Base-by-base conservation (phyloP, 1,140 invertebrate genomes). In the Lanistes nyassanus region DNA sequence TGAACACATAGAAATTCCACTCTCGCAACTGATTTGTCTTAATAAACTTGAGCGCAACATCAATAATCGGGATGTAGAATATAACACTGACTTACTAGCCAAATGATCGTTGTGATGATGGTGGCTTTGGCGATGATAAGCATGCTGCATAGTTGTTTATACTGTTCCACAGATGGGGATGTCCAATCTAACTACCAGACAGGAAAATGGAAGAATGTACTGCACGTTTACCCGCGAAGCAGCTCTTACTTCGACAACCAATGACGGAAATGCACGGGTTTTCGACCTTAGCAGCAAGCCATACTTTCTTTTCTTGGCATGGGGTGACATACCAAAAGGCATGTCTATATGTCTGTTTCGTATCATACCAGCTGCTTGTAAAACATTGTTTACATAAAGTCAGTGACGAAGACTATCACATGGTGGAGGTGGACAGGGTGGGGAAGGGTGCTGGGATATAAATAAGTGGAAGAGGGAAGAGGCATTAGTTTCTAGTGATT, bases 261-360 rank as follows among this genome's bases (percentile, higher is more conserved):
- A 29, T 31, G 31, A 26, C 29, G 62, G 62, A 7, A 34, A 29
- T 34, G 5, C 3, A 31, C 42, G 58, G 29, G 0, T n/a, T 16
- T 69, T 58, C n/a, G 42, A 76, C 31, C 53, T 76, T 4, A 51
- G 36, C 5, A 42, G 29, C 7, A 23, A 60, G 11, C 19, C 42
- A 1, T 55, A n/a, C 39, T 76, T 69, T 42, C n/a, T 76, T 6
- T 69, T 76, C 36, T 39, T 76, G 13, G 66, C 75, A 53, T 76
- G 75, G 75, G 75, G 75, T 47, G 29, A 53, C 42, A 34, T 76
- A 26, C 56, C 34, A 19, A n/a, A 67, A n/a, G 74, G 74, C 68
- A 74, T 36, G 72, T 42, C 11, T 47, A 19, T 55, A n/a, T 13
- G 11, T n/a, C 11, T n/a, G 51, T 55, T 55, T 55, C n/a, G 42